phyloP scores from a whole-genome alignment of 1,140 invertebrate species.

The Drosophila melanogaster region DNA sequence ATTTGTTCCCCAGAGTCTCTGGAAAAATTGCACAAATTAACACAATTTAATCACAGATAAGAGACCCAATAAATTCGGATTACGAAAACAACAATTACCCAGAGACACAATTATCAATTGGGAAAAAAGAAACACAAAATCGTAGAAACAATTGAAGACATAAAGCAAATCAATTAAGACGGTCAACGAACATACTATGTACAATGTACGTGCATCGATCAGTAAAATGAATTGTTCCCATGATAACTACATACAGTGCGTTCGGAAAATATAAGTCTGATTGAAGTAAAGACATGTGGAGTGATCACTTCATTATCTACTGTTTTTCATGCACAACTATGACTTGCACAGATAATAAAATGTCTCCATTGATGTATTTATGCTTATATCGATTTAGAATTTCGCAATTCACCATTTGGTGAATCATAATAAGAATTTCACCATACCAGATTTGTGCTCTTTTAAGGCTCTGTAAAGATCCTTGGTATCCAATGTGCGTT shows the following conservation, averaged over 20 bases:
- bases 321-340: background rate
- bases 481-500: conserved; percentile 85
- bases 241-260: conserved; percentile 26
- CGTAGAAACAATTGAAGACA: conserved; percentile 24
- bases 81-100: conserved; percentile 30
- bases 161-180: conserved; percentile 42
- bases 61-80: conserved; percentile 30
- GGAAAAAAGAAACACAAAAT: conserved; percentile 14
- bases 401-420: background rate
- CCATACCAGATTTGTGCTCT: conserved; percentile 86
- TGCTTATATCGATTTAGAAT: background rate
- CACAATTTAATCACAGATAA: conserved; percentile 20
- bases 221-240: conserved; percentile 44
- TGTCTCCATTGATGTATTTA: background rate
- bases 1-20: conserved; percentile 74
- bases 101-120: conserved; percentile 38
- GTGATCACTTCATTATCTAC: conserved; percentile 4
- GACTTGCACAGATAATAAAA: conserved; percentile 19
- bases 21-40: conserved; percentile 23
- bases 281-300: background rate
- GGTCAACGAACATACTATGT: conserved; percentile 58
- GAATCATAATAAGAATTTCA: conserved; percentile 1
- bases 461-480: conserved; percentile 87
- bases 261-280: conserved; percentile 6
- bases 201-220: conserved; percentile 42